phyloP scores from a whole-genome alignment of 2,888 invertebrate species.

The Amphipoea lucens region DNA sequence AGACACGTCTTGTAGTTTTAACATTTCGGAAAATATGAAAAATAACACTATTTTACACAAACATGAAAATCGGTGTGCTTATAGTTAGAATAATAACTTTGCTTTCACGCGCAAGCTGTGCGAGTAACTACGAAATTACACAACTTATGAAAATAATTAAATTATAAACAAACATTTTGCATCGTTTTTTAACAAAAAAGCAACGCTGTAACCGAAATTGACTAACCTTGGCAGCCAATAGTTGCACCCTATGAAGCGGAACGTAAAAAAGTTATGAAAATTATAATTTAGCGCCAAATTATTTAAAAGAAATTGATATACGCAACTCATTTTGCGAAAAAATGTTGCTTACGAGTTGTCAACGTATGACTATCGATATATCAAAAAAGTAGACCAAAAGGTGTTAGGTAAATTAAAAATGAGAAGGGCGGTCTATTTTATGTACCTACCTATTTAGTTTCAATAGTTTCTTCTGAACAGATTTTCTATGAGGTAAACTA shows the following conservation, averaged over 20 bases:
- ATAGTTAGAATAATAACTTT: background rate
- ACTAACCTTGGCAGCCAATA: background rate
- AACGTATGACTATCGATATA: too few species aligned
- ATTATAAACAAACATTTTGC: too few species aligned
- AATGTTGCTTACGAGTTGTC: too few species aligned
- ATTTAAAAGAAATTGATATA: too few species aligned
- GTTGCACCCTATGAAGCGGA: background rate
- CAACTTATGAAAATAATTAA: too few species aligned
- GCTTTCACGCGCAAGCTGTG: background rate
- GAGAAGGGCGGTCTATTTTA: background rate
- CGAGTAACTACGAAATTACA: background rate
- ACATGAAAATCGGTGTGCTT: too few species aligned
- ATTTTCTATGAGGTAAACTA: background rate
- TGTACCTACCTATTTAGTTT: background rate
- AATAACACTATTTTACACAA: background rate
- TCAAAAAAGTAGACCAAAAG: background rate
- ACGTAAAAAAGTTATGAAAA: background rate
- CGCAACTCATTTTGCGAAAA: too few species aligned
- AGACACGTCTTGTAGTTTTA: background rate
- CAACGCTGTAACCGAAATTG: background rate
- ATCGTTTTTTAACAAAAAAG: too few species aligned
- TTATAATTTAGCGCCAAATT: too few species aligned
- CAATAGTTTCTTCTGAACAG: background rate
- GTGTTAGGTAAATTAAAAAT: background rate
- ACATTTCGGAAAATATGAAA: background rate